Evolutionary conservation across 2,113 vertebrate genomes (phyloP).

Genomic region (Urocynchramus pylzowi): DNA sequence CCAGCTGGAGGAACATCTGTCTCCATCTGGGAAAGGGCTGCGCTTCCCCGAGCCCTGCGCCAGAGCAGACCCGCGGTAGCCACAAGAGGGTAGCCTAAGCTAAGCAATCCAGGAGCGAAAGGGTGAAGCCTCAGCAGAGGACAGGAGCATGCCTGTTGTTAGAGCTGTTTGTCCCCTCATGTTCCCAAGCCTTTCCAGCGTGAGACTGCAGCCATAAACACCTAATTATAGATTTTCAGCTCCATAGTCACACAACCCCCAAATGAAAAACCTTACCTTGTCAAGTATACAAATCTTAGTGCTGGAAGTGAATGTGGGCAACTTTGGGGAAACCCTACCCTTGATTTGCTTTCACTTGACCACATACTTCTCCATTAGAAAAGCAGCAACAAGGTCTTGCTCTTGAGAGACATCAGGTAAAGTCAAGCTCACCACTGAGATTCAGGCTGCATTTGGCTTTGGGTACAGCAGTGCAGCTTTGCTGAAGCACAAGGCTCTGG

Average conservation of each 20-base stretch:
- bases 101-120: constrained; percentile 10
- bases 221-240: neutral
- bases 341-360: neutral
- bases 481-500: neutral
- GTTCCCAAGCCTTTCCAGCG: neutral
- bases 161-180: neutral
- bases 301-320: neutral
- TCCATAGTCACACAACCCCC: neutral
- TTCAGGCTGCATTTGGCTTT: neutral
- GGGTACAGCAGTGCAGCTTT: neutral
- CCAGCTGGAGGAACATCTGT: neutral
- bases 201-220: neutral
- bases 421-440: neutral
- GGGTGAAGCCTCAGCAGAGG: neutral
- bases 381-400: neutral
- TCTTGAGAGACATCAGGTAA: neutral
- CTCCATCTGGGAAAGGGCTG: neutral
- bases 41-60: accelerated
- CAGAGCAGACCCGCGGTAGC: neutral
- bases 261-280: neutral
- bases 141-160: neutral
- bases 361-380: neutral
- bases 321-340: neutral
- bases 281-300: neutral
- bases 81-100: constrained; percentile 66